Conservation (phyloP, 2,113 vertebrate genomes). For the Ophiodon elongatus region DNA sequence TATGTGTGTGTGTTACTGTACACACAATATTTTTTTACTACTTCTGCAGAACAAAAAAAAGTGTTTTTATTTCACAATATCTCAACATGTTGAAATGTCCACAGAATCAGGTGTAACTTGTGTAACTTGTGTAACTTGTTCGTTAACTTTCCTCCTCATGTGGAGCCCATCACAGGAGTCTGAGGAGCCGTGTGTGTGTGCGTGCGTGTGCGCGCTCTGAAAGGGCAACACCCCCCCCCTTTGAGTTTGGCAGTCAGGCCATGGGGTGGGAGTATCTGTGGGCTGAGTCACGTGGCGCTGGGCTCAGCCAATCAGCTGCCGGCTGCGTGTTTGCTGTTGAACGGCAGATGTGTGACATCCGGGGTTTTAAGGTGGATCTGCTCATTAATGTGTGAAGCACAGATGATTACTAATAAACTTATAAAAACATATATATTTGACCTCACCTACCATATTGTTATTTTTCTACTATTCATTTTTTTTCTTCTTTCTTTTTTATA, state of each 20-base stretch:
- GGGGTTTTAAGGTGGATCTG: slow-evolving; percentile 77
- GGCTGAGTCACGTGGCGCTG: slow-evolving; percentile 46
- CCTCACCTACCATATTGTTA: too few species aligned
- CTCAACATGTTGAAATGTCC: not conserved
- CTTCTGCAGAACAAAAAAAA: not conserved
- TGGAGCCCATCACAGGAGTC: not conserved
- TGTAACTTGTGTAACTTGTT: too few species aligned
- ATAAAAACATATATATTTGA: not conserved
- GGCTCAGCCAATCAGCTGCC: slow-evolving; percentile 66
- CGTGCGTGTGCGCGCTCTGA: slow-evolving; percentile 4
- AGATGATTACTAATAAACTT: not conserved
- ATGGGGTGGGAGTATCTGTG: slow-evolving; percentile 56
- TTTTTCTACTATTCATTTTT: fast-evolving
- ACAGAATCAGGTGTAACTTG: too few species aligned
- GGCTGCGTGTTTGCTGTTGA: slow-evolving; percentile 58
- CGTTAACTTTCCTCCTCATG: not conserved
- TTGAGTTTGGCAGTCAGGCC: slow-evolving; percentile 22
- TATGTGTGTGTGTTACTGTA: too few species aligned
- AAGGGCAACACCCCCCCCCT: slow-evolving; percentile 53
- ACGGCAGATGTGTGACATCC: slow-evolving; percentile 71
- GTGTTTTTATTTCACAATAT: not conserved
- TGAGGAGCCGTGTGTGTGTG: too few species aligned
- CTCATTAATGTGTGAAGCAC: not conserved
- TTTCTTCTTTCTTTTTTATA: not conserved
- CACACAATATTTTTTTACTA: too few species aligned